A percentile compares a stretch with the other conserved stretches of the same genome.
These are phyloP conservation scores for Omphaloscelis lunosa DNA, from an alignment of 2,888 invertebrate genomes.

Conservation along the genomic window DNA sequence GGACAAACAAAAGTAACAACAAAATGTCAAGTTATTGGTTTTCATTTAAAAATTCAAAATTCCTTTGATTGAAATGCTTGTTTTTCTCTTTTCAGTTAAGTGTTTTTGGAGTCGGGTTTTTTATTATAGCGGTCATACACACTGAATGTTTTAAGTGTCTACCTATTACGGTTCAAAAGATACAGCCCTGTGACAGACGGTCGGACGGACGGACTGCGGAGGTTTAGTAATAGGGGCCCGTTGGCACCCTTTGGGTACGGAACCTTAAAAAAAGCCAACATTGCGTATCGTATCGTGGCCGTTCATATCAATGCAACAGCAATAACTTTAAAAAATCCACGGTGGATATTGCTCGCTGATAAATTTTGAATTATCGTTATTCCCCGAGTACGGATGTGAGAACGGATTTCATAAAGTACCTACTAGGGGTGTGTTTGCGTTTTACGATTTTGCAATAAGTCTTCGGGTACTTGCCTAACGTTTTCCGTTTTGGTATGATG, in stretches of 20 bases:
- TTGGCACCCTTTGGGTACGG: background rate
- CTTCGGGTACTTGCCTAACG: slow-evolving; percentile 43
- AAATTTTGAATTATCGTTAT: slow-evolving; percentile 68
- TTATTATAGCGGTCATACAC: too few species aligned
- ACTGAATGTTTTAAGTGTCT: background rate
- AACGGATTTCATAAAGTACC: slow-evolving; percentile 54
- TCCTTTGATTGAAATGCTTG: too few species aligned
- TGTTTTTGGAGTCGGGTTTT: too few species aligned
- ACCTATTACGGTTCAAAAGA: background rate
- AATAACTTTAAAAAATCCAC: slow-evolving; percentile 65
- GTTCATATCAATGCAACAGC: slow-evolving; percentile 68
- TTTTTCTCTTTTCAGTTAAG: too few species aligned
- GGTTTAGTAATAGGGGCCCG: background rate
- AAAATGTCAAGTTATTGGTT: too few species aligned
- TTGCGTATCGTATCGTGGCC: slow-evolving; percentile 43
- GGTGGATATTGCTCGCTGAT: slow-evolving; percentile 60
- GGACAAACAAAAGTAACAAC: too few species aligned
- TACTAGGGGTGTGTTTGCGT: slow-evolving; percentile 46
- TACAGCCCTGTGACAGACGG: background rate
- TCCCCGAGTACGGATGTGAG: slow-evolving; percentile 47
- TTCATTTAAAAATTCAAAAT: too few species aligned
- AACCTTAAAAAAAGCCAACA: slow-evolving; percentile 39
- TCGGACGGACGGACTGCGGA: background rate
- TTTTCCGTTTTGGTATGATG: slow-evolving; percentile 33
- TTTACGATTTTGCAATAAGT: slow-evolving; percentile 42